Evolutionary conservation across 2,113 vertebrate genomes (phyloP), one percentile per base, ranked within the genome.

Genomic region (Myotis brandtii): DNA sequence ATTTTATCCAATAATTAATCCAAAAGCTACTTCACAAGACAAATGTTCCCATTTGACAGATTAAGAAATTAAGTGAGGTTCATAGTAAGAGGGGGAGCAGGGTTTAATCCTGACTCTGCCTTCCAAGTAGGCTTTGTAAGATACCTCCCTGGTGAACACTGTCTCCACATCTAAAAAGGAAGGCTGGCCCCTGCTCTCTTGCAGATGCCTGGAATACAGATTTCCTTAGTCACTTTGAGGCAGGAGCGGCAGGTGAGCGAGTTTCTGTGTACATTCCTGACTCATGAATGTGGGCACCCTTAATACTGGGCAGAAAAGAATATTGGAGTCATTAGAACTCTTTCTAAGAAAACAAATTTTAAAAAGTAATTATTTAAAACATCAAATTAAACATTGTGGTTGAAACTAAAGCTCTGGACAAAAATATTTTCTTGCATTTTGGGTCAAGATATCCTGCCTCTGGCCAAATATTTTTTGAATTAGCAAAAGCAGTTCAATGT

Each of bases 291-390:
- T 62, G 27, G 14, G 8, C 7, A 17, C 14, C 40, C 23, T 92
- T 67, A 59, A 72, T 56, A 21, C 2, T 6, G 1, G 46, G 11
- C 27, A 54, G 72, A 62, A 54, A 64, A 82, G 21, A 34, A 20
- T 75, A 30, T 50, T 54, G 30, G 9, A 69, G 48, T 73, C 43
- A 56, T 69, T 27, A 72, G 72, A 66, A 43, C 30, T 84, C 59
- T 59, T 73, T 75, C 11, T 88, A 20, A 89, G 54, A 83, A 94
- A 84, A 84, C 32, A 48, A 89, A 56, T n/a, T 6, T 52, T 5
- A 34, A 70, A 77, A 82, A n/a, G 21, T 23, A 50, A 50, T 80
- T 32, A 27, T 59, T 56, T 73, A 56, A 75, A 56, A 75, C 72
- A 70, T 43, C 14, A 27, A 76, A 56, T 34, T 73, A 20, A 81